phyloP scores from a whole-genome alignment of 1,140 invertebrate genomes.

The Bombus sylvicola region DNA sequence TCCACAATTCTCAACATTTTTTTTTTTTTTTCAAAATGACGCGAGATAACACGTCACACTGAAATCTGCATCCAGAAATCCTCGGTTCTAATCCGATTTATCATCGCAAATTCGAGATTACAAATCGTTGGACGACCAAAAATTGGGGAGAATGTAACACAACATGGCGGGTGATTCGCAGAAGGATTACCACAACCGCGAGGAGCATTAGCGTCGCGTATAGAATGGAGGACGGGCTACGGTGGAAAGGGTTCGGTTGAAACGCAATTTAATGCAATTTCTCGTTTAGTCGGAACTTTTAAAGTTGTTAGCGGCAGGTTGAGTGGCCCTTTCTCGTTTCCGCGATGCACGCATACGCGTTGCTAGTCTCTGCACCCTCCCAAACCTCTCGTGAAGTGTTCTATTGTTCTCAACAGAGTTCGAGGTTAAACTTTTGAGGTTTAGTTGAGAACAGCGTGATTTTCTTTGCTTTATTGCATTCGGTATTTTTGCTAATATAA shows the following conservation, averaged over 20 bases:
- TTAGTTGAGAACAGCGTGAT: not conserved
- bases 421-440: not conserved
- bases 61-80: not conserved
- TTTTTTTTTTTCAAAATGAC: too few species aligned
- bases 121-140: not conserved
- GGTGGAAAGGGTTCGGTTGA: slow-evolving; percentile 33
- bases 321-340: slow-evolving; percentile 56
- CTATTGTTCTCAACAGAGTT: not conserved
- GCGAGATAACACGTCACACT: not conserved
- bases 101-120: not conserved
- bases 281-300: slow-evolving; percentile 67
- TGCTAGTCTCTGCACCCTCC: slow-evolving; percentile 22
- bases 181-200: slow-evolving; percentile 17
- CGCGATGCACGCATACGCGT: slow-evolving; percentile 41
- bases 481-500: not conserved
- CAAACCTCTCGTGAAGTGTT: slow-evolving; percentile 23
- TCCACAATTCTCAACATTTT: too few species aligned
- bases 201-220: slow-evolving; percentile 1
- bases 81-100: too few species aligned
- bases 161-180: not conserved
- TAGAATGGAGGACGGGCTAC: not conserved
- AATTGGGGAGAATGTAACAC: too few species aligned
- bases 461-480: not conserved
- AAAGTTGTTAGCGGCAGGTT: slow-evolving; percentile 61
- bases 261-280: slow-evolving; percentile 68